Base-by-base conservation (phyloP, 2,113 vertebrate species). In the Amazona guildingii region DNA sequence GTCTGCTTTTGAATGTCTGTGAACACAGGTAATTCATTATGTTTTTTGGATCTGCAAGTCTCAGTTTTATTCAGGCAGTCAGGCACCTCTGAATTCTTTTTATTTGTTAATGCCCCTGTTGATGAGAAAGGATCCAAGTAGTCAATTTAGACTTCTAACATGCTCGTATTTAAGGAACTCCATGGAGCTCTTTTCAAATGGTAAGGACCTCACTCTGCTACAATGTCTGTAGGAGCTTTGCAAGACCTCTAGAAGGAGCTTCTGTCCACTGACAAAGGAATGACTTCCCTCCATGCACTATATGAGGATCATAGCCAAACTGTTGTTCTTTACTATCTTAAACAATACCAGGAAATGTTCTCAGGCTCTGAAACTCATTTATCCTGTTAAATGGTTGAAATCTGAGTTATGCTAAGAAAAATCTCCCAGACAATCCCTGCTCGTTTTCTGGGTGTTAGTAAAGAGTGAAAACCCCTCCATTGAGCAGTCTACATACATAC, bases 391-490 rank as follows among this genome's bases (percentile, higher is more conserved):
- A 83, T 4, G 57, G 21, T 28, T 85, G 49, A 54, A 27, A 7
- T 51, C 21, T 87, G 18, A 3, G 4, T 62, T 82, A 46, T 63
- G 13, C 33, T 43, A 64, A 49, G 48, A 52, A 64, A 5, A 59
- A 12, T 28, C 3, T 86, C 23, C 37, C 17, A 52, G 35, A 52
- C 37, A 78, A 49, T 41, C 6, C 39, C 21, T 70, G 7, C 9
- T 17, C 1, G 0, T 52, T 57, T 6, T 77, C 49, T 89, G 43
- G 25, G 55, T 72, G 18, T 20, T 27, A 35, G 13, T 25, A 17
- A 14, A 55, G 25, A 54, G 29, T 28, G 29, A 73, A 86, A 76
- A 9, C 0, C 2, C 4, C 5, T 51, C 18, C n/a, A 7, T 0
- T 31, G 48, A 75, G 31, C 41, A 67, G 14, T 19, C 43, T 77